phyloP scores from a whole-genome alignment of 2,888 invertebrate species.

The Pimpla rufipes region DNA sequence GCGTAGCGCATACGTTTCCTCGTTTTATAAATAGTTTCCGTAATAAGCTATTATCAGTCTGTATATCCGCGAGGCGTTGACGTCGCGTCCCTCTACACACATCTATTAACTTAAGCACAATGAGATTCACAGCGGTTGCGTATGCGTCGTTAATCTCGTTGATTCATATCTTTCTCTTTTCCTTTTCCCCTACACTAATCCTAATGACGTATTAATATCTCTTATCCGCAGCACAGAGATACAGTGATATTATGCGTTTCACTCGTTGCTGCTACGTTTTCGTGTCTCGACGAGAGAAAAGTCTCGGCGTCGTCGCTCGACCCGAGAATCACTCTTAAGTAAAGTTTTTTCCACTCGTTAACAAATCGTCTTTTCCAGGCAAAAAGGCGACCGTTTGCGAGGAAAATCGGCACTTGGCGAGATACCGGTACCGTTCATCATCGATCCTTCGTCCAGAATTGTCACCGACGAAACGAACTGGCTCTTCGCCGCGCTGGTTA shows the following conservation, averaged over 20 bases:
- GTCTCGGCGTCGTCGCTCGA: neutral
- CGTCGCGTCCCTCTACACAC: slow-evolving; percentile 26
- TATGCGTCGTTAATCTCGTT: slow-evolving; percentile 42
- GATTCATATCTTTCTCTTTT: slow-evolving; percentile 7
- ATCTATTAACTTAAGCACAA: slow-evolving; percentile 25
- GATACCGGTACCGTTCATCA: slow-evolving; percentile 26
- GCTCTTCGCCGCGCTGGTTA: neutral
- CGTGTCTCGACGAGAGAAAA: neutral
- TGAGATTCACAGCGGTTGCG: slow-evolving; percentile 46
- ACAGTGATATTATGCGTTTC: slow-evolving; percentile 45
- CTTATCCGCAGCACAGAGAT: slow-evolving; percentile 50
- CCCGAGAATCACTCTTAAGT: neutral
- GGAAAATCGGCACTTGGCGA: neutral
- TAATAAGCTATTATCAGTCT: slow-evolving; percentile 69
- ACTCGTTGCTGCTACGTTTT: slow-evolving; percentile 2
- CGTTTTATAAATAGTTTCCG: slow-evolving; percentile 56
- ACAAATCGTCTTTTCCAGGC: slow-evolving; percentile 8
- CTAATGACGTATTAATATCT: slow-evolving; percentile 43
- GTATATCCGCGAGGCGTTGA: slow-evolving; percentile 62
- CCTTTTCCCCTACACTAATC: slow-evolving; percentile 23
- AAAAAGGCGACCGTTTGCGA: slow-evolving; percentile 24
- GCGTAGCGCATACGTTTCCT: slow-evolving; percentile 11
- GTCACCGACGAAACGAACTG: slow-evolving; percentile 32
- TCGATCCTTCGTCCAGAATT: neutral
- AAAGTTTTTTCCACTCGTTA: neutral